phyloP scores from a whole-genome alignment of 2,113 vertebrate species.

The Rhinogobius similis region DNA sequence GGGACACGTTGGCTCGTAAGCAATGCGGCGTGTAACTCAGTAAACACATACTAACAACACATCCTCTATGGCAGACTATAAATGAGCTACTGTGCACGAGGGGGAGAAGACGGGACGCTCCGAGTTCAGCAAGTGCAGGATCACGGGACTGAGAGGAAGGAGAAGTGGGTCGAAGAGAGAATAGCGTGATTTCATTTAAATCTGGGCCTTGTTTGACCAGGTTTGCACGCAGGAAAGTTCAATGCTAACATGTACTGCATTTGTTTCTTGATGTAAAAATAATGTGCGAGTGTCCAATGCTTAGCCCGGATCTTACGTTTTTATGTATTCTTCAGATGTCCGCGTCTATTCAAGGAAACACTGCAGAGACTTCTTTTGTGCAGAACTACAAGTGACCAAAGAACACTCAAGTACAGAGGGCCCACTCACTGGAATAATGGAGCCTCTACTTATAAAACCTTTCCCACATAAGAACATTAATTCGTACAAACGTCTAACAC shows the following conservation, averaged over 20 bases:
- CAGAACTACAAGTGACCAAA: too few relatives aligned
- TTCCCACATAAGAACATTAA: too few relatives aligned
- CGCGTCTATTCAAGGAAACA: too few relatives aligned
- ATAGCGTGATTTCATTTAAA: neutral
- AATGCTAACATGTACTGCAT: neutral
- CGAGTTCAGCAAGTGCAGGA: conserved; percentile 50
- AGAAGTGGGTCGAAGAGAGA: conserved; percentile 10
- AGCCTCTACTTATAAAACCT: too few relatives aligned
- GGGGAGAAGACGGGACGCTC: neutral
- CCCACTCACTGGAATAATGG: too few relatives aligned
- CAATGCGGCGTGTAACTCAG: conserved; percentile 44
- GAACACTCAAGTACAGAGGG: too few relatives aligned
- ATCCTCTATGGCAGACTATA: conserved; percentile 53
- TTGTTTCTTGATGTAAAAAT: too few relatives aligned
- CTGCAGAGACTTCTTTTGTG: too few relatives aligned
- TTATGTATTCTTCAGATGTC: too few relatives aligned
- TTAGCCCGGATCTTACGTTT: too few relatives aligned
- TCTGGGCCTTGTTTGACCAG: neutral
- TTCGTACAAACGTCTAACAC: too few relatives aligned
- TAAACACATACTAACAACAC: conserved; percentile 63
- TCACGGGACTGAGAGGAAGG: conserved; percentile 10
- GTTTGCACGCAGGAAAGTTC: neutral
- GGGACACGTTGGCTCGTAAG: conserved; percentile 47
- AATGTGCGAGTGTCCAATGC: too few relatives aligned
- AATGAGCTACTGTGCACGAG: conserved; percentile 35